Base-by-base conservation (phyloP, 2,797 vertebrate genomes). In the Megaceryle alcyon region DNA sequence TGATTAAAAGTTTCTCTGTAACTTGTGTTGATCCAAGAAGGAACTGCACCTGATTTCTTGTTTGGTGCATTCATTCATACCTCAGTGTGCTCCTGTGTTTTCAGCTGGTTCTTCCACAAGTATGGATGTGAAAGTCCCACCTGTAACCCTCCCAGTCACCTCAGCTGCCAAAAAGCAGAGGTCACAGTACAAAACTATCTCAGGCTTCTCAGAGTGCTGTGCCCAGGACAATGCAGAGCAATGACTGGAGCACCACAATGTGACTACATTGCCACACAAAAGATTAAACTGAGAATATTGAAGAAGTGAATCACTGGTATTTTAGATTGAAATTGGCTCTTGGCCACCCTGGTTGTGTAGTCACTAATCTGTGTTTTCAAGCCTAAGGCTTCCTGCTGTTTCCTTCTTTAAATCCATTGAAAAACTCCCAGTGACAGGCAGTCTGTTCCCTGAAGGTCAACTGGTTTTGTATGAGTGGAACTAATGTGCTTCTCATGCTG, bases 151-250 rank as follows among this genome's bases (percentile, higher is more conserved):
- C 11, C 14, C 22, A 70, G 48, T 9, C 20, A 26, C 12, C 3
- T 31, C 29, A 75, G 39, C 17, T 39, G 82, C 39, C 28, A 54
- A 72, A 83, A 23, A 28, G 3, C 5, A 41, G 83, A 75, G 13
- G 12, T 26, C 29, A 4, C 10, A 20, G 35, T 72, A 39, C 3
- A 77, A 86, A 79, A 31, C 2, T 9, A 48, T 44, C 8, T 16
- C 31, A 76, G 37, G 14, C 19, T 88, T 72, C 91, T 75, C 39
- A 63, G 29, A 39, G 8, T 46, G 35, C n/a, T 76, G 61, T 3
- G 6, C 14, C 22, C 14, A 41, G 28, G 9, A 20, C 15, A 54
- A n/a, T 0, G 3, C 31, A 73, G 44, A 76, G 5, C 1, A 2
- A 53, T 71, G 48, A 60, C 48, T 18, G 56, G 69, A 90, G 43